phyloP scores from a whole-genome alignment of 2,113 vertebrate species.

The Ornithorhynchus anatinus region DNA sequence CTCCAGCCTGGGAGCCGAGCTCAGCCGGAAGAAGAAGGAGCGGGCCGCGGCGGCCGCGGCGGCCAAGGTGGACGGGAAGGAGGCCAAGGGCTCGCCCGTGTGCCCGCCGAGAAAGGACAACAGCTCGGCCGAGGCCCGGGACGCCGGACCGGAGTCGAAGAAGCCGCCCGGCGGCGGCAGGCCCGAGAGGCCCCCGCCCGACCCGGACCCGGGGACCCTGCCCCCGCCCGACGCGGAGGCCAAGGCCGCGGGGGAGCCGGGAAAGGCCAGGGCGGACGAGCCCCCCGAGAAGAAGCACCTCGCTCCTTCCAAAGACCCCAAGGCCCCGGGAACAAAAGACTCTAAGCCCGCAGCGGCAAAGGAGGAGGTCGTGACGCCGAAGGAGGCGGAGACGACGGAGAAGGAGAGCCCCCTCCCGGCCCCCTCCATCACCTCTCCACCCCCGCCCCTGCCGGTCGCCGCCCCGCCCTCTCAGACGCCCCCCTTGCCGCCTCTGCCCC shows the following conservation, averaged over 20 bases:
- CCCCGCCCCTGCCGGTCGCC: slow-evolving; percentile 78
- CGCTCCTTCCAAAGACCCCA: slow-evolving; percentile 60
- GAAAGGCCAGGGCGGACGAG: slow-evolving; percentile 70
- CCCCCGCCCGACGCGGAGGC: slow-evolving; percentile 53
- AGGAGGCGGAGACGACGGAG: slow-evolving; percentile 68
- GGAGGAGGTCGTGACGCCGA: slow-evolving; percentile 71
- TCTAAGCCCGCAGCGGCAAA: slow-evolving; percentile 55
- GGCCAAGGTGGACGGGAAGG: slow-evolving; percentile 78
- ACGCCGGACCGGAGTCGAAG: slow-evolving; percentile 66
- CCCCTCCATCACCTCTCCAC: slow-evolving; percentile 73
- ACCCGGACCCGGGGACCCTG: slow-evolving; percentile 58
- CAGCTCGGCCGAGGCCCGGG: slow-evolving; percentile 69
- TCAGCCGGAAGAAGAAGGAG: slow-evolving; percentile 93
- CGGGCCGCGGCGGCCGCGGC: slow-evolving; percentile 87
- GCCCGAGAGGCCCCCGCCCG: slow-evolving; percentile 66
- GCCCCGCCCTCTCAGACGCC: slow-evolving; percentile 72
- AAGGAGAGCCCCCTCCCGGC: slow-evolving; percentile 70
- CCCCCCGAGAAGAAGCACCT: slow-evolving; percentile 72
- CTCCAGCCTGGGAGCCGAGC: slow-evolving; percentile 94
- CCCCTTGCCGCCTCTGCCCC: slow-evolving; percentile 74
- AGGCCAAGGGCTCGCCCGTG: slow-evolving; percentile 72
- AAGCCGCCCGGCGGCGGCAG: slow-evolving; percentile 69
- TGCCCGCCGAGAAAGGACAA: slow-evolving; percentile 70
- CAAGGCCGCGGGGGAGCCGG: slow-evolving; percentile 63
- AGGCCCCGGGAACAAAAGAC: slow-evolving; percentile 70